phyloP scores from a whole-genome alignment of 2,888 invertebrate genomes.

The Euproctis similis region DNA sequence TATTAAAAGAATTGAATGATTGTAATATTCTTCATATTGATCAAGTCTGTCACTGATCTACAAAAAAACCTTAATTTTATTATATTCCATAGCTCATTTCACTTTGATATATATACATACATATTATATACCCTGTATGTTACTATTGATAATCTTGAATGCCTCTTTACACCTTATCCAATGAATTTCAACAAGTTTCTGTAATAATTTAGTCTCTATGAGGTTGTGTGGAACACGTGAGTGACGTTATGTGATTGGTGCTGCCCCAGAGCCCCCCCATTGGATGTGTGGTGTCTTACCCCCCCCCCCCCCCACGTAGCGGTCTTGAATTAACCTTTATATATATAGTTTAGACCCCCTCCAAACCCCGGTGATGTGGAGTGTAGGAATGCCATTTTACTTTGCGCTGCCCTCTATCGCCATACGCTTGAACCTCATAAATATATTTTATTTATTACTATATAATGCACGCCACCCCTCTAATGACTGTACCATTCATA shows the following conservation, averaged over 20 bases:
- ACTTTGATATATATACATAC: too few relatives aligned
- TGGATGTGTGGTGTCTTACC: constrained; percentile 59
- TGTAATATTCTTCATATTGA: too few relatives aligned
- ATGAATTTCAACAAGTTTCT: not conserved
- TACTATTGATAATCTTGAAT: not conserved
- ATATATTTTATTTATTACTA: constrained; percentile 23
- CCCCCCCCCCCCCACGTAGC: too few relatives aligned
- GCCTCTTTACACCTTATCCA: not conserved
- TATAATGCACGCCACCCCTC: constrained; percentile 45
- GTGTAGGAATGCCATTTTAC: constrained; percentile 44
- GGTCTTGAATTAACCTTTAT: constrained; percentile 42
- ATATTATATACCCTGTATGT: not conserved
- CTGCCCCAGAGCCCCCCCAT: constrained; percentile 65
- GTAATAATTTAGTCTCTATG: constrained; percentile 24
- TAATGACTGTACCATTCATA: constrained; percentile 23
- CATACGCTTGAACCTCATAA: constrained; percentile 44
- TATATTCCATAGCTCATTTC: too few relatives aligned
- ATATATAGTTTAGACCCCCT: constrained; percentile 44
- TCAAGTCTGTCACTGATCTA: too few relatives aligned
- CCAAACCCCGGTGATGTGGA: constrained; percentile 51
- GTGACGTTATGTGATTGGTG: constrained; percentile 71
- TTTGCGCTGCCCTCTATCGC: constrained; percentile 40
- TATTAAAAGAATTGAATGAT: too few relatives aligned
- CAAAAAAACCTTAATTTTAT: too few relatives aligned
- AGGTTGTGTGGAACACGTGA: constrained; percentile 54